phyloP scores from a whole-genome alignment of 2,113 vertebrate genomes.

The Callocephalon fimbriatum region DNA sequence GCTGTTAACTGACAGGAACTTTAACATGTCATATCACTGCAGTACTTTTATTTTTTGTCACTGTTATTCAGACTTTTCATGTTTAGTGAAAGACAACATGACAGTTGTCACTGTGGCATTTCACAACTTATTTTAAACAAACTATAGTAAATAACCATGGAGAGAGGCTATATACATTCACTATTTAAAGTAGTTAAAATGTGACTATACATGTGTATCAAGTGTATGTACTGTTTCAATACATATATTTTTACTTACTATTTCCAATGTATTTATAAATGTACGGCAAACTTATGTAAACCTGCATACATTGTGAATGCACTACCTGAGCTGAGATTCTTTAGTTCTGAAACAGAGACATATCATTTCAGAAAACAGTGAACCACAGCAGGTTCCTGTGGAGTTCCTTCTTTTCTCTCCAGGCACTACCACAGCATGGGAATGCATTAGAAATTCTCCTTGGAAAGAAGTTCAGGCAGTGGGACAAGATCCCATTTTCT shows the following conservation, averaged over 20 bases:
- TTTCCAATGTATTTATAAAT: constrained; percentile 39
- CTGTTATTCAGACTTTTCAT: not conserved
- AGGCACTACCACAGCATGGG: not conserved
- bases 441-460: not conserved
- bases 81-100: not conserved
- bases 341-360: not conserved
- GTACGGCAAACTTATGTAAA: not conserved
- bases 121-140: not conserved
- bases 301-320: not conserved
- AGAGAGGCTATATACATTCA: not conserved
- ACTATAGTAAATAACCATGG: not conserved
- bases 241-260: constrained; percentile 7
- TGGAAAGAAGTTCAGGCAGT: not conserved
- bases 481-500: not conserved
- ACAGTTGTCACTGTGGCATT: not conserved
- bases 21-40: not conserved
- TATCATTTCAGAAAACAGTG: constrained; percentile 32
- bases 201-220: not conserved
- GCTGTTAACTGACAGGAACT: not conserved
- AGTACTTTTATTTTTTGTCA: constrained; percentile 36
- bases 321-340: not conserved
- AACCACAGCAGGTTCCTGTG: not conserved
- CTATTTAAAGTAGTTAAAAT: constrained; percentile 31
- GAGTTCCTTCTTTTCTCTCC: not conserved
- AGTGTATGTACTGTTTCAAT: not conserved